Evolutionary conservation across 1,140 invertebrate genomes (phyloP).

Genomic region (Trinorchestia longiramus): DNA sequence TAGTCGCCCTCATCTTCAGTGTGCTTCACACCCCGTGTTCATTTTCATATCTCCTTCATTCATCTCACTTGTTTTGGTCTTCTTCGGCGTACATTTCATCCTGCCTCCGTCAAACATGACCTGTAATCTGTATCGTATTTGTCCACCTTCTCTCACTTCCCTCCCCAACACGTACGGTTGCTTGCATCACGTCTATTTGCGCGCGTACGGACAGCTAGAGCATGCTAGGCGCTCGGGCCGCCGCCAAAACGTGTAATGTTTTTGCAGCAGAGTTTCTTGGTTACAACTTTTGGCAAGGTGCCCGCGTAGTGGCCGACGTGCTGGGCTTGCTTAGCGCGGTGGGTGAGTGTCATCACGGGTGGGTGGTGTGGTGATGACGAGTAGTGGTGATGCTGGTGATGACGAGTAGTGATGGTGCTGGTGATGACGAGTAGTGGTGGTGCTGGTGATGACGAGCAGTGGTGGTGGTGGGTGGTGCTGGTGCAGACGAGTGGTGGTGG

Average conservation of each 20-base stretch:
- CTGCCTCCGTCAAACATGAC: background rate
- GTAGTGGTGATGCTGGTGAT: background rate
- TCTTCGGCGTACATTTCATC: too few species aligned
- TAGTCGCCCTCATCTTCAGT: too few species aligned
- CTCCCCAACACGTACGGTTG: background rate
- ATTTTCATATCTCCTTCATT: too few species aligned
- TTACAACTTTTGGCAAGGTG: conserved; percentile 20
- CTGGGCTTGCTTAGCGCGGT: background rate
- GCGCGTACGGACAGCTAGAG: conserved; percentile 3
- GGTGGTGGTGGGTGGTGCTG: background rate
- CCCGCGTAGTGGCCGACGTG: background rate
- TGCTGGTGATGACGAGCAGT: background rate
- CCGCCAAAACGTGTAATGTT: conserved; percentile 37
- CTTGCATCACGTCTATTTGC: conserved; percentile 44
- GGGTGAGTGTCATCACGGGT: background rate
- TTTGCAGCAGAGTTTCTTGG: background rate
- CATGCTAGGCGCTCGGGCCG: background rate
- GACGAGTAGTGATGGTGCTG: too few species aligned
- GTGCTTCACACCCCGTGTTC: too few species aligned
- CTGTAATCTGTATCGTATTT: background rate
- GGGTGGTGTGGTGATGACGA: background rate
- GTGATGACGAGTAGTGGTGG: background rate
- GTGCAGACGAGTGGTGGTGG: too few species aligned
- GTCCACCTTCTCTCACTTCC: background rate
- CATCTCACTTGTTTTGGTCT: too few species aligned